Evolutionary conservation across 2,888 invertebrate genomes (phyloP).

Genomic region (Caenorhabditis uteleia): DNA sequence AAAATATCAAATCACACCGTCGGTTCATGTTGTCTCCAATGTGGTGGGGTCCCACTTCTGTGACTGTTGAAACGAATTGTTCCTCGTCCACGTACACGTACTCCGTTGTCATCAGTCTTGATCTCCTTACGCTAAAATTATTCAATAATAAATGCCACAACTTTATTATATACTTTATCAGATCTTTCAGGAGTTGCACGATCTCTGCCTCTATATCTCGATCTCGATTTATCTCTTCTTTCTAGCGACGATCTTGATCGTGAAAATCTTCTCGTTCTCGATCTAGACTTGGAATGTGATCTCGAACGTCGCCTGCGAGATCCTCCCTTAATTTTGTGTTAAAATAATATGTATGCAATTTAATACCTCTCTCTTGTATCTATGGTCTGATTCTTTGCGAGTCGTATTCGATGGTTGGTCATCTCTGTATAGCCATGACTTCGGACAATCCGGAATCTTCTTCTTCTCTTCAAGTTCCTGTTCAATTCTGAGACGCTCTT

Average conservation of each 20-base stretch:
- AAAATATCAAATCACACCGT: constrained; percentile 2
- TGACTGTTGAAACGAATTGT: constrained; percentile 1
- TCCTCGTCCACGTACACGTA: constrained; percentile 17
- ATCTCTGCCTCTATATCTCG: not conserved
- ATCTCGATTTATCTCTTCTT: not conserved
- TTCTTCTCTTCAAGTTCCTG: not conserved
- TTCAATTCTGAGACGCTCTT: not conserved
- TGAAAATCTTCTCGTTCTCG: constrained; percentile 1
- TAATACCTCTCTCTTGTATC: no score
- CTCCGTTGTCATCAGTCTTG: not conserved
- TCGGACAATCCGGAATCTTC: constrained; percentile 16
- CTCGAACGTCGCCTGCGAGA: no score
- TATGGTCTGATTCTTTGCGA: no score
- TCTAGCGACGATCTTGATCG: no score
- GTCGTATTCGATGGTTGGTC: no score
- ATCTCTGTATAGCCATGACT: constrained; percentile 22
- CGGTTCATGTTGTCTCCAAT: constrained; percentile 20
- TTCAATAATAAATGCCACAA: not conserved
- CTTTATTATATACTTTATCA: not conserved
- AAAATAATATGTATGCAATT: no score
- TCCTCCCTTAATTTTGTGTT: no score
- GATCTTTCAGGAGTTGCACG: not conserved
- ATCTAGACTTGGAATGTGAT: no score
- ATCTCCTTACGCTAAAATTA: not conserved
- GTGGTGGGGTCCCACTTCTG: constrained; percentile 15